Percentiles rank a stretch among this genome's conserved stretches.
Evolutionary conservation across 2,888 invertebrate species (phyloP).

Genomic region (Hydroisotoma schaefferi): DNA sequence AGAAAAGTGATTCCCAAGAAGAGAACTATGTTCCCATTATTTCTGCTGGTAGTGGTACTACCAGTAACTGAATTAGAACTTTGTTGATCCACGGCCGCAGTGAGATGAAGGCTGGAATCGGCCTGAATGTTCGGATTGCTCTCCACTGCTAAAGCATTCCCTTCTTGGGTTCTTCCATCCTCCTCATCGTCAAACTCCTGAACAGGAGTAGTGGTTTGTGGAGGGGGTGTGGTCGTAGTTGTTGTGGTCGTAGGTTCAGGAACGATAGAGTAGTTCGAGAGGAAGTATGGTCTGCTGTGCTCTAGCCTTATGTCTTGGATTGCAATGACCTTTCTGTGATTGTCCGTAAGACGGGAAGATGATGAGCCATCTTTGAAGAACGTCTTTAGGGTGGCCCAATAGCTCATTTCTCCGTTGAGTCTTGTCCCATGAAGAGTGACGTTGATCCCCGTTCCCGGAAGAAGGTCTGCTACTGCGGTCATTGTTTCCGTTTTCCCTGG

Average conservation of each 20-base stretch:
- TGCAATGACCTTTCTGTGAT: conserved; percentile 52
- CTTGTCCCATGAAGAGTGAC: conserved; percentile 72
- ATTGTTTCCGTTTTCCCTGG: conserved; percentile 43
- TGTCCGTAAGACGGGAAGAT: conserved; percentile 61
- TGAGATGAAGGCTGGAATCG: conserved; percentile 23
- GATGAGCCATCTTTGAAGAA: conserved; percentile 63
- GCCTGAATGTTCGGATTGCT: conserved; percentile 17
- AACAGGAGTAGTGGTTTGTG: conserved; percentile 27
- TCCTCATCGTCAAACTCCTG: conserved; percentile 9
- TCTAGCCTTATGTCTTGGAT: conserved; percentile 64
- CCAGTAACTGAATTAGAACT: conserved; percentile 5
- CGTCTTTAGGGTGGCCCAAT: conserved; percentile 67
- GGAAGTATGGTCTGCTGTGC: conserved; percentile 72
- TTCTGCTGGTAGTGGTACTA: no score
- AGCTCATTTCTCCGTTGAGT: conserved; percentile 70
- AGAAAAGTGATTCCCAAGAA: no score
- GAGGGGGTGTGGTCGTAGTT: conserved; percentile 56
- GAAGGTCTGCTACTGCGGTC: conserved; percentile 62
- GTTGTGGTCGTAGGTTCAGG: conserved; percentile 70
- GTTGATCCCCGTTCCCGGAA: conserved; percentile 76
- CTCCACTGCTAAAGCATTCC: conserved; percentile 30
- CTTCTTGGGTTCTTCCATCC: conserved; percentile 12
- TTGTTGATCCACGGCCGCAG: conserved; percentile 11
- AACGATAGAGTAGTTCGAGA: conserved; percentile 69
- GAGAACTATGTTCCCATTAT: no score